A percentile compares a stretch with the other conserved stretches of the same genome.
Conservation (phyloP, 2,888 invertebrate species). For the Sisyra nigra region DNA sequence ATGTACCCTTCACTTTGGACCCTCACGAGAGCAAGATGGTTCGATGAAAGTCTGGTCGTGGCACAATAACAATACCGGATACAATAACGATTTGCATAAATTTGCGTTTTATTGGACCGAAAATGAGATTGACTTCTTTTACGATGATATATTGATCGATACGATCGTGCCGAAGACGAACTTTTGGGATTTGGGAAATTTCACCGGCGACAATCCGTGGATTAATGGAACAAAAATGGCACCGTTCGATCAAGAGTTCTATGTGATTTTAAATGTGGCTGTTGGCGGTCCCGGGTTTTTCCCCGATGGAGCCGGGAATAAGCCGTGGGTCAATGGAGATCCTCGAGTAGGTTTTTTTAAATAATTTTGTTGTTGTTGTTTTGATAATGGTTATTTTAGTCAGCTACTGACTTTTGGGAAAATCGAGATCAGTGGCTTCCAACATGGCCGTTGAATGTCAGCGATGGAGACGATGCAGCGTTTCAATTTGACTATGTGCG, state of each 20-base stretch:
- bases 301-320: constrained; percentile 40
- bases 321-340: constrained; percentile 42
- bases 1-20: constrained; percentile 52
- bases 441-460: constrained; percentile 31
- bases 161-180: constrained; percentile 35
- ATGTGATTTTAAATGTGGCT: constrained; percentile 47
- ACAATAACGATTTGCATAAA: constrained; percentile 40
- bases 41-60: constrained; percentile 17
- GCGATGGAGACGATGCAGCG: constrained; percentile 36
- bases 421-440: constrained; percentile 34
- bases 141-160: constrained; percentile 36
- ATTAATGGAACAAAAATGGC: constrained; percentile 38
- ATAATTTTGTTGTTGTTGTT: constrained; percentile 1
- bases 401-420: constrained; percentile 46
- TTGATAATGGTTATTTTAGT: constrained; percentile 19
- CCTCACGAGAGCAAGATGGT: constrained; percentile 33
- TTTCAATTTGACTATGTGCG: constrained; percentile 50
- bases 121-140: constrained; percentile 30
- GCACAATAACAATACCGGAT: constrained; percentile 22
- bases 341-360: constrained; percentile 28
- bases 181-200: constrained; percentile 48
- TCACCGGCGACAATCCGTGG: constrained; percentile 39
- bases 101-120: constrained; percentile 53
- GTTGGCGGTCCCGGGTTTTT: constrained; percentile 50
- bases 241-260: constrained; percentile 51